Evolutionary conservation across 2,888 invertebrate species (phyloP).

Genomic region (Linnaemya tessellans): DNA sequence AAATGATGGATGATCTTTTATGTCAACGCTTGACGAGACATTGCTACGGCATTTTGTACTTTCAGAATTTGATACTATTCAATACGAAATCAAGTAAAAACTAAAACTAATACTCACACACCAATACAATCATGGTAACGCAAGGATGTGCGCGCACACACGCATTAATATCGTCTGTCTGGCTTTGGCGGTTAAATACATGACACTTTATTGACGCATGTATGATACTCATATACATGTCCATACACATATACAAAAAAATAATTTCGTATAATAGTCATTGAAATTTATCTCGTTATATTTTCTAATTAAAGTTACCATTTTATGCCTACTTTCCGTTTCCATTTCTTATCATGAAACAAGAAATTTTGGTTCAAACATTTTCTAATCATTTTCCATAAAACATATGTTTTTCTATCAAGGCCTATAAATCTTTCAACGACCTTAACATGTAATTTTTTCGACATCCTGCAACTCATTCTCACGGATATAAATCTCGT

Average conservation of each 20-base stretch:
- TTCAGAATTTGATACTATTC: constrained; percentile 28
- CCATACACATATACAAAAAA: neutral
- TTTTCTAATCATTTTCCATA: constrained; percentile 7
- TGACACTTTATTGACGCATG: constrained; percentile 18
- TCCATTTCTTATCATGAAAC: constrained; percentile 6
- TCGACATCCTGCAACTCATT: constrained; percentile 57
- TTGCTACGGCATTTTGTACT: constrained; percentile 61
- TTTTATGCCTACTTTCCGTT: constrained; percentile 30
- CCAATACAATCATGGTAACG: neutral
- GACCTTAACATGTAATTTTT: constrained; percentile 12
- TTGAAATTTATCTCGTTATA: constrained; percentile 9
- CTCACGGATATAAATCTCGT: constrained; percentile 56
- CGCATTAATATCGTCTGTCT: constrained; percentile 39
- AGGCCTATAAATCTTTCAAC: constrained; percentile 43
- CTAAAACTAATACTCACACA: constrained; percentile 21
- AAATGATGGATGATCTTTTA: constrained; percentile 83
- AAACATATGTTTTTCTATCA: constrained; percentile 54
- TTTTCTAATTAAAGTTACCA: constrained; percentile 60
- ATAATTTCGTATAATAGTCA: neutral
- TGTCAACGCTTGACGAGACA: constrained; percentile 75
- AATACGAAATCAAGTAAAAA: constrained; percentile 25
- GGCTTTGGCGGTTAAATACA: constrained; percentile 36
- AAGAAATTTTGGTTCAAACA: neutral
- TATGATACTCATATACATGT: neutral
- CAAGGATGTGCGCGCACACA: neutral